A percentile compares a stretch with the other conserved stretches of the same genome.
Evolutionary conservation across 2,888 invertebrate genomes (phyloP).

Genomic region (Marronus borbonicus): DNA sequence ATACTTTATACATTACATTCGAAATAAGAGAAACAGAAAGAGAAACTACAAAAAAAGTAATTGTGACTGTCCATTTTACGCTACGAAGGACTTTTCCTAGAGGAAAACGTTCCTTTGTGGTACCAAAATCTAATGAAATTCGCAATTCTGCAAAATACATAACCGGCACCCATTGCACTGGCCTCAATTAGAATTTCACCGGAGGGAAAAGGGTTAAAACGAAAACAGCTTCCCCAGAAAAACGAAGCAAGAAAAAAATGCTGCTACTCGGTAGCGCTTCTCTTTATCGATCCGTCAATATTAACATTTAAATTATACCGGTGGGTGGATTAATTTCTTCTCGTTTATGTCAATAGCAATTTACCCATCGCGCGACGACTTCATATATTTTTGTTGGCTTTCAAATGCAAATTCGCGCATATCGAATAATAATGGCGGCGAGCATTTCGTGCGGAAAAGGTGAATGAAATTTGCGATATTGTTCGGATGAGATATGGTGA

Average conservation of each 20-base stretch:
- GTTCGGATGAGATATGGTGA: conserved; percentile 41
- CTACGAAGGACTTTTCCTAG: no score
- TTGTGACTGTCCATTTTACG: no score
- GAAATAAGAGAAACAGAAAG: no score
- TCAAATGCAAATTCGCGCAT: conserved; percentile 31
- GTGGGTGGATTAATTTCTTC: conserved; percentile 41
- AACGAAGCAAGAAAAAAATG: background rate
- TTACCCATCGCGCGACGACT: conserved; percentile 21
- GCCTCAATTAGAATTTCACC: conserved; percentile 8
- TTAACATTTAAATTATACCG: conserved; percentile 40
- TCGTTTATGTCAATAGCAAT: conserved; percentile 43
- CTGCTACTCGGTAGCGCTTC: background rate
- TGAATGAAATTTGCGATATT: conserved; percentile 45
- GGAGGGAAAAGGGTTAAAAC: conserved; percentile 2
- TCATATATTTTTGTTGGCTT: conserved; percentile 43
- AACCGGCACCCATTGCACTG: background rate
- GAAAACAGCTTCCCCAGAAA: conserved; percentile 7
- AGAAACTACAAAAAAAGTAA: no score
- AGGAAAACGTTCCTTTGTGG: background rate
- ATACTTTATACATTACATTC: no score
- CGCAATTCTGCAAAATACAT: conserved; percentile 7
- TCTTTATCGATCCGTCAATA: conserved; percentile 25
- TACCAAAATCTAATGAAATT: conserved; percentile 5
- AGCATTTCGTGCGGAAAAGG: conserved; percentile 28
- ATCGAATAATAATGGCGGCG: conserved; percentile 30